Conservation (phyloP, 2,888 invertebrate genomes). For the Gerris lacustris region DNA sequence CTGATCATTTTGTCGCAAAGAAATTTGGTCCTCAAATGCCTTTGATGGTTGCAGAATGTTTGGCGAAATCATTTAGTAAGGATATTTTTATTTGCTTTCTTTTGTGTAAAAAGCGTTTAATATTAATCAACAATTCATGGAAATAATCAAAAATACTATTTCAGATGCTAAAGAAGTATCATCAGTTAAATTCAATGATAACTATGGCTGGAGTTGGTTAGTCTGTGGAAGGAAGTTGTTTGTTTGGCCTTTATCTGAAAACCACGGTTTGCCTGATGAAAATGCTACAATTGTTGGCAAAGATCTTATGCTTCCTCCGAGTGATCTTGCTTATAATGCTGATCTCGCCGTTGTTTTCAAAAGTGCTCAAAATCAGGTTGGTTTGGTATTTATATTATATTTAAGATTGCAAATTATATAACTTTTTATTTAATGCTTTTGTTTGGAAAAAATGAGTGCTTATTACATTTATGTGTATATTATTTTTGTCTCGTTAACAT, state of each 20-base stretch:
- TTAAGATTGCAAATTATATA: neutral
- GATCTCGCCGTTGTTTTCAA: slow-evolving; percentile 65
- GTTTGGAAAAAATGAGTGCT: too few relatives aligned
- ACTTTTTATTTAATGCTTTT: too few relatives aligned
- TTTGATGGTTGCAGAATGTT: slow-evolving; percentile 75
- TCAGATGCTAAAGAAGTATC: slow-evolving; percentile 35
- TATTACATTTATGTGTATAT: too few relatives aligned
- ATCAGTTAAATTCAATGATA: slow-evolving; percentile 44
- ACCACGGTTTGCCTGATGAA: slow-evolving; percentile 19
- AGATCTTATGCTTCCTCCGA: slow-evolving; percentile 78
- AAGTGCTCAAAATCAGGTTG: slow-evolving; percentile 41
- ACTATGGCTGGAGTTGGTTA: slow-evolving; percentile 63
- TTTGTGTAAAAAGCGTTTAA: neutral
- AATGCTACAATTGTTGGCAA: slow-evolving; percentile 22
- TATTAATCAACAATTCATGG: neutral
- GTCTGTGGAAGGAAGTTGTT: slow-evolving; percentile 74
- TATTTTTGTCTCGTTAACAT: too few relatives aligned
- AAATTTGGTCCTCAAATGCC: slow-evolving; percentile 66
- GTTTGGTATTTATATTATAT: neutral
- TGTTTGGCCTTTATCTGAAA: slow-evolving; percentile 58
- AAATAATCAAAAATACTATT: too few relatives aligned
- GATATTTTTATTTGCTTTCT: slow-evolving; percentile 30
- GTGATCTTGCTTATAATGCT: slow-evolving; percentile 82
- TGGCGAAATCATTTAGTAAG: slow-evolving; percentile 61
- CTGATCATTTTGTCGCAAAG: neutral